A percentile compares a stretch with the other conserved stretches of the same genome.
Evolutionary conservation across 2,113 vertebrate species (phyloP).

Genomic region (Saccopteryx leptura): DNA sequence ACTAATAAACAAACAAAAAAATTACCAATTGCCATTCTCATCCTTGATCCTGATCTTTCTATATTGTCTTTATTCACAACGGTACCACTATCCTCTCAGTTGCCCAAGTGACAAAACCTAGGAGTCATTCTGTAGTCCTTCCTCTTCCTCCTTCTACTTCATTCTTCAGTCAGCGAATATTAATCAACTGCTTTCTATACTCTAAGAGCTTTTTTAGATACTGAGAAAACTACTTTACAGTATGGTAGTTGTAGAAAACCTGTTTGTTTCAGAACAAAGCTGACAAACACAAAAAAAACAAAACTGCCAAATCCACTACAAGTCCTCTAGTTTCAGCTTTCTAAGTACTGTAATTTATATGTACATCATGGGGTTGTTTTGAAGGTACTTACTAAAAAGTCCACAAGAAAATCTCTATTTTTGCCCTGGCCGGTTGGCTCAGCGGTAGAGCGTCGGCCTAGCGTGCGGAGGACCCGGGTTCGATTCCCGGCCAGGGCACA

Average conservation of each 20-base stretch:
- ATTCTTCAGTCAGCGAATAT: slow-evolving; percentile 28
- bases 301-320: slow-evolving; percentile 29
- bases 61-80: neutral
- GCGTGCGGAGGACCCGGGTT: too few relatives aligned
- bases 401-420: neutral
- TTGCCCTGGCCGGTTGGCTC: too few relatives aligned
- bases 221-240: neutral
- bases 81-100: neutral
- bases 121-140: neutral
- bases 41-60: neutral
- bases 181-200: slow-evolving; percentile 25
- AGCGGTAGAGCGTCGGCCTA: too few relatives aligned
- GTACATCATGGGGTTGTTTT: neutral
- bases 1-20: slow-evolving; percentile 57
- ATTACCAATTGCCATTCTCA: neutral
- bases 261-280: slow-evolving; percentile 28
- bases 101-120: slow-evolving; percentile 16
- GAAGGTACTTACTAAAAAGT: neutral
- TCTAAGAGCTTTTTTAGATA: slow-evolving; percentile 59
- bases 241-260: neutral
- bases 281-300: slow-evolving; percentile 23
- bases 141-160: neutral
- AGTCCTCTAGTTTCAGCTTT: neutral
- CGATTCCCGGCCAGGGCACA: too few relatives aligned
- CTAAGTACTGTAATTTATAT: slow-evolving; percentile 20